Percentiles rank a stretch among this genome's conserved stretches.
Conservation (phyloP, 2,113 vertebrate genomes). For the Myiagra hebetior region DNA sequence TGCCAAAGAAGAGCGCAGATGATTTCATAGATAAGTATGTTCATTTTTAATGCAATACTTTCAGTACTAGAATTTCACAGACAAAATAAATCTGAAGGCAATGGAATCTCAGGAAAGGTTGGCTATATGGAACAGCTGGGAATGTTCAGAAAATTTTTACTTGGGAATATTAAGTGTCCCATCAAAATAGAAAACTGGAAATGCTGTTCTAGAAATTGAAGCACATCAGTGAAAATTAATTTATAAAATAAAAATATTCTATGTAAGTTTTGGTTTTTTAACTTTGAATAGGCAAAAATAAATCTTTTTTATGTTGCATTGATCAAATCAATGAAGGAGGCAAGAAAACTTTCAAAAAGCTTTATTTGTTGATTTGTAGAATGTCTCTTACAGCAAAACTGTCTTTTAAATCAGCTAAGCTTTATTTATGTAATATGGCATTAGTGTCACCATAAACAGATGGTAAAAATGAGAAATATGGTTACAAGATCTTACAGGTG, state of each 20-base stretch:
- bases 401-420: neutral
- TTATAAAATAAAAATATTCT: neutral
- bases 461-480: neutral
- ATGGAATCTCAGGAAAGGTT: neutral
- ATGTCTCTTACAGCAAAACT: neutral
- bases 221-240: neutral
- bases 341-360: neutral
- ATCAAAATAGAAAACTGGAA: neutral
- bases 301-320: neutral
- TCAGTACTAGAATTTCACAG: neutral
- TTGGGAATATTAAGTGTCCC: neutral
- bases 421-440: neutral
- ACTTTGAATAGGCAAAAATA: neutral
- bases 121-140: neutral
- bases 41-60: neutral
- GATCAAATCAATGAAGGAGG: neutral
- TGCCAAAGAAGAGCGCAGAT: constrained; percentile 98
- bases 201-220: neutral
- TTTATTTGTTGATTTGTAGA: neutral
- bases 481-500: neutral
- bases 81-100: neutral
- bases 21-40: constrained; percentile 98
- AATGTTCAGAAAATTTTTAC: neutral
- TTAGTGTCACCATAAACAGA: neutral
- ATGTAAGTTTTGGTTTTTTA: neutral